Conservation (phyloP, 2,113 vertebrate species). For the Colinus virginianus region DNA sequence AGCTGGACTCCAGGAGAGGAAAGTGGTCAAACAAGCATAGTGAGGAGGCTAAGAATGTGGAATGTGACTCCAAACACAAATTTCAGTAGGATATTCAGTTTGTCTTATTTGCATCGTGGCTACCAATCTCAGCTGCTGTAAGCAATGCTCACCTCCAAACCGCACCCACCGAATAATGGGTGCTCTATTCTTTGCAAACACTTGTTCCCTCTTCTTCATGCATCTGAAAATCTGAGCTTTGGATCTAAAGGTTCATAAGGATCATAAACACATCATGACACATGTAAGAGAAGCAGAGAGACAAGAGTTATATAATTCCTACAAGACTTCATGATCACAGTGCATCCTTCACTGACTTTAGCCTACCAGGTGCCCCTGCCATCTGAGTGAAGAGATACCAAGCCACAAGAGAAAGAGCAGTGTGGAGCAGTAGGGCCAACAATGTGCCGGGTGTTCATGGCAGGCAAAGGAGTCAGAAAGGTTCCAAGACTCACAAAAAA, state of each 20-base stretch:
- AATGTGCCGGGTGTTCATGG: neutral
- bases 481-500: neutral
- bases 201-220: neutral
- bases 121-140: neutral
- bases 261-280: neutral
- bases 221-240: neutral
- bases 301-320: neutral
- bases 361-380: neutral
- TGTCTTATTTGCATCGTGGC: neutral
- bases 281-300: neutral
- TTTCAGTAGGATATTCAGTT: conserved; percentile 11
- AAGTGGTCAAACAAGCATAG: conserved; percentile 42
- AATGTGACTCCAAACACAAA: neutral
- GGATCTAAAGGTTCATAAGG: neutral
- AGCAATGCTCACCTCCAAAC: neutral
- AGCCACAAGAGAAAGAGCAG: neutral
- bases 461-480: neutral
- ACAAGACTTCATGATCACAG: neutral
- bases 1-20: conserved; percentile 22
- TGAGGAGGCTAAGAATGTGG: neutral
- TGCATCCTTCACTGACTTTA: neutral
- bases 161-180: neutral
- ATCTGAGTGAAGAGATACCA: neutral
- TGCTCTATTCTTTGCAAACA: neutral
- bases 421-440: fast-evolving